Evolutionary conservation across 2,888 invertebrate species (phyloP).

Genomic region (Agrotis puta): DNA sequence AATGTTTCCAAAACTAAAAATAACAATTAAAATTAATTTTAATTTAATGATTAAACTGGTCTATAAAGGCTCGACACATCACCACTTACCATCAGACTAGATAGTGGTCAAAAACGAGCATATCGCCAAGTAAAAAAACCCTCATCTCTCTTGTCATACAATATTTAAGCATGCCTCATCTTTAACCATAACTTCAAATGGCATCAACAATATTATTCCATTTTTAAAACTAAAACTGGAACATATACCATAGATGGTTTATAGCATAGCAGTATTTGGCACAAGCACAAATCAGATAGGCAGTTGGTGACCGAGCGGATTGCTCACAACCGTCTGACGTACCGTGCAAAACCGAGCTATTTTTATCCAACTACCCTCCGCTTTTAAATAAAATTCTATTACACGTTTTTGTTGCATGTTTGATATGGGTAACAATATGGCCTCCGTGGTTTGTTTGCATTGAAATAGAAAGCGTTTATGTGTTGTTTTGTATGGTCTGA

Average conservation of each 20-base stretch:
- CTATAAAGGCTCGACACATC: too few species aligned
- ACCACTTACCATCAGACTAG: too few species aligned
- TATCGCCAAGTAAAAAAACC: too few species aligned
- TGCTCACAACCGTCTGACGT: slow-evolving; percentile 24
- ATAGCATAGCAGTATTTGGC: slow-evolving; percentile 40
- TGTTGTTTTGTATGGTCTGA: slow-evolving; percentile 15
- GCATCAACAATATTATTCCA: background rate
- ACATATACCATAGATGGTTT: background rate
- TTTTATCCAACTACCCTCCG: slow-evolving; percentile 25
- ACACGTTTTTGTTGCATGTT: slow-evolving; percentile 42
- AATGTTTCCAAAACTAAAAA: too few species aligned
- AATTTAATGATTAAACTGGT: too few species aligned
- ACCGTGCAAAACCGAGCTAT: slow-evolving; percentile 30
- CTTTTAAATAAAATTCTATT: slow-evolving; percentile 45
- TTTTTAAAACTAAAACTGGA: slow-evolving; percentile 16
- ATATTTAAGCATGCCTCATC: too few species aligned
- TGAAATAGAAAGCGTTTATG: slow-evolving; percentile 22
- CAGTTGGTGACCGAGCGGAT: slow-evolving; percentile 36
- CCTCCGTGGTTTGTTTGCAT: slow-evolving; percentile 16
- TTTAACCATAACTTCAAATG: too few species aligned
- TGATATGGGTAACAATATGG: slow-evolving; percentile 27
- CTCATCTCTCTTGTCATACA: too few species aligned
- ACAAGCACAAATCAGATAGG: slow-evolving; percentile 52
- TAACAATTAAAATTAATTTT: too few species aligned
- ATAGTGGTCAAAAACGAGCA: too few species aligned